Evolutionary conservation across 2,113 vertebrate species (phyloP), one percentile per base, ranked within the genome.

Genomic region (Steatornis caripensis): DNA sequence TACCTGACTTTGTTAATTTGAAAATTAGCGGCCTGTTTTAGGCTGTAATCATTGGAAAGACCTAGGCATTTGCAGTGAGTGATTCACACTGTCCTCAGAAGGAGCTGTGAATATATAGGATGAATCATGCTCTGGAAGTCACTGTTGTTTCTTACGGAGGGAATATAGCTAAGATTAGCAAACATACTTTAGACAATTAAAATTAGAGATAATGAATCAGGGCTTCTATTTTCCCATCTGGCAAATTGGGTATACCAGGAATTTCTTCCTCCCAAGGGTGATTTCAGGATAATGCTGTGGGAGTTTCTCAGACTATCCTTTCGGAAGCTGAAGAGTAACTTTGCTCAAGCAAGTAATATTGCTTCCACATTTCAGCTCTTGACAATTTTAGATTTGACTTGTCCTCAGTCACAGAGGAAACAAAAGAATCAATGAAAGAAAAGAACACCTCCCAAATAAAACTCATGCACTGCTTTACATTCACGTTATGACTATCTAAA

Each of bases 41-140:
- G 70, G 23, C 29, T 72, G 19, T 29, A 75, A 55, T 12, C 32
- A 83, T 26, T 75, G 86, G 57, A 64, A 27, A 93, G 48, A 84
- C 46, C 15, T n/a, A 34, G 18, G 68, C n/a, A 14, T 58, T 60
- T 71, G 68, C 72, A 78, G 43, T 0, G 5, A 55, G 55, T 92
- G 94, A 96, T 71, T 96, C 94, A 96, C 68, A 69, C 64, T 55
- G 27, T 51, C 43, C 80, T 94, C 80, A 32, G 79, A 66, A 84
- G 43, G 5, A 75, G 48, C 7, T 4, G 0, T 54, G n/a, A 21
- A n/a, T 58, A 68, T 43, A 60, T 32, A 36, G 68, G 51, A 55
- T 96, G 86, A 95, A 94, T 97, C 94, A 95, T 12, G 20, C 0
- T 0, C 60, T 95, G 83, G 66, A 90, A 93, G 43, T 53, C 64